Evolutionary conservation across 2,797 vertebrate genomes (phyloP).

Genomic region (Lagocephalus sceleratus): DNA sequence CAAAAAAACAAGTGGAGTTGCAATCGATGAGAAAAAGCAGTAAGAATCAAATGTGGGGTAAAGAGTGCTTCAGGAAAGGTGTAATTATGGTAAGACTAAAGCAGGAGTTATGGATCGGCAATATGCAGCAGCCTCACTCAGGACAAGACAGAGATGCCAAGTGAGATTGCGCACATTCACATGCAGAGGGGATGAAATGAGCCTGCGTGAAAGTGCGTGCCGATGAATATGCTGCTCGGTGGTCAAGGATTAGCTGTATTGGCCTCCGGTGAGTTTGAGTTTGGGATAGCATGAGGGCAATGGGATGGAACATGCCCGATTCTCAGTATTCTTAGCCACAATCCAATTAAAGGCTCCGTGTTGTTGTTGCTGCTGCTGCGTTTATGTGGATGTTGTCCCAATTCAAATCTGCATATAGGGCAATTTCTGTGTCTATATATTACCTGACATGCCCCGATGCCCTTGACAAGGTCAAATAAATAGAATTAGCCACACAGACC

Average conservation of each 20-base stretch:
- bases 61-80: constrained; percentile 42
- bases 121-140: constrained; percentile 17
- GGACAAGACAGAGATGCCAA: constrained; percentile 33
- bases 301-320: constrained; percentile 52
- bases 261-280: constrained; percentile 53
- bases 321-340: constrained; percentile 53
- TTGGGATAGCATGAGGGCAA: constrained; percentile 51
- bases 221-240: constrained; percentile 49
- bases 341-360: constrained; percentile 60
- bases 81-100: constrained; percentile 60
- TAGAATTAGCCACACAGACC: too few species aligned
- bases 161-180: constrained; percentile 5
- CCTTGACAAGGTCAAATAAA: too few species aligned
- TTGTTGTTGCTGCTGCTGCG: constrained; percentile 30
- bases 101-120: constrained; percentile 33
- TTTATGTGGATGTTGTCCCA: constrained; percentile 8
- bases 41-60: constrained; percentile 24
- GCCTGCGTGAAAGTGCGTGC: constrained; percentile 20
- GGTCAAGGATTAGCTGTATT: constrained; percentile 54
- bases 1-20: constrained; percentile 42
- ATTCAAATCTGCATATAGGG: too few species aligned
- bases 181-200: constrained; percentile 18
- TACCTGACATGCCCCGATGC: too few species aligned
- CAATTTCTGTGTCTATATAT: too few species aligned
- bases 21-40: constrained; percentile 39